Evolutionary conservation across 2,113 vertebrate genomes (phyloP), one percentile per base, ranked within the genome.

Genomic region (Phocoena sinus): DNA sequence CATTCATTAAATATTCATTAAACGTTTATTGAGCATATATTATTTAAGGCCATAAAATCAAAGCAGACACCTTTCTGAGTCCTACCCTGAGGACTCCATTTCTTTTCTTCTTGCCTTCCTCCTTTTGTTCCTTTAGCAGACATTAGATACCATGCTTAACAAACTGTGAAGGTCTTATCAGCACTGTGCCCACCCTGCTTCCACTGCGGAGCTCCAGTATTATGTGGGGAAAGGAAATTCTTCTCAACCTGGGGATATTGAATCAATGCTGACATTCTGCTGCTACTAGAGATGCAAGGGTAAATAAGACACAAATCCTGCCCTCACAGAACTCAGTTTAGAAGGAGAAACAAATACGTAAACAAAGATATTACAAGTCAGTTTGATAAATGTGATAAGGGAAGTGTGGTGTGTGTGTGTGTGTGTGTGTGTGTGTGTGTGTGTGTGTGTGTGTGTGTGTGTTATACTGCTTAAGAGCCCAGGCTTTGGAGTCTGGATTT

Each of bases 321-420:
- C 15, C 18, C 15, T 12, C 80, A n/a, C 15, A 89, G 60, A 91
- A 77, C 33, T 87, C 31, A 85, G 65, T 89, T 47, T 68, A 93
- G 63, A 89, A 95, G 65, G 67, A 93, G 23, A 97, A 73, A 92
- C 26, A 95, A 67, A 85, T 74, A 47, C 33, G 50, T 79, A 71
- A 90, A 65, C 33, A 93, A 96, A 95, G 62, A 79, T 79, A 79
- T 60, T 79, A 63, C 38, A 91, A 63, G 31, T 87, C 56, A 80
- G 44, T 68, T 94, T 87, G 76, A 77, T 95, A 74, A 84, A 62
- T 60, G n/a, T 90, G 63, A 56, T 90, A 63, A 62, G 92, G 67
- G 44, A 95, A 68, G 20, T 31, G 33, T 36, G 20, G 20, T 53
- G 74, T 21, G 73, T 36, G 33, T 50, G 44, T 5, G 74, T 2